Evolutionary conservation across 2,797 vertebrate genomes (phyloP).

Genomic region (Tachyglossus aculeatus): DNA sequence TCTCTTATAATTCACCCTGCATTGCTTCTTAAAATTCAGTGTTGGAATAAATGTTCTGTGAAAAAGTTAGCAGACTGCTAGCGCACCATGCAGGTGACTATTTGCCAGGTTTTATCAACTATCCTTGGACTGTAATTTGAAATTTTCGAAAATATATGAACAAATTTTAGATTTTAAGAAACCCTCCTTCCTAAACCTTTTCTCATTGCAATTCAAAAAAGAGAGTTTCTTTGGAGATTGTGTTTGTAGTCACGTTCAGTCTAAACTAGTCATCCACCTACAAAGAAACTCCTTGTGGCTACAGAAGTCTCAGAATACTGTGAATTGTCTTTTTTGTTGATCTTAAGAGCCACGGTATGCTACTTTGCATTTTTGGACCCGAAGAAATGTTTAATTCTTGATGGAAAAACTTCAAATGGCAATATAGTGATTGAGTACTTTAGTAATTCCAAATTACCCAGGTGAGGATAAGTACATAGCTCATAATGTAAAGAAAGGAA

Average conservation of each 20-base stretch:
- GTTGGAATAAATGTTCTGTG: neutral
- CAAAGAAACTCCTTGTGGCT: neutral
- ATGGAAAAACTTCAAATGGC: neutral
- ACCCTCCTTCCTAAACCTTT: neutral
- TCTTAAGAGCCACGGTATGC: too few relatives aligned
- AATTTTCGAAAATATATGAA: neutral
- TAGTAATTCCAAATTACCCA: neutral
- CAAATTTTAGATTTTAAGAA: neutral
- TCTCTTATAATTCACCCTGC: neutral
- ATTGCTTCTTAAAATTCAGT: neutral
- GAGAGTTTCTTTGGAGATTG: too few relatives aligned
- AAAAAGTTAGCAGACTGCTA: too few relatives aligned
- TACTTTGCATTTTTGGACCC: neutral
- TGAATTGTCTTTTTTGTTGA: neutral
- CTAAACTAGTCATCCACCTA: neutral
- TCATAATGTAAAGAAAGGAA: conserved; percentile 3
- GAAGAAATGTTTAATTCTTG: neutral
- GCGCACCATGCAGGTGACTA: neutral
- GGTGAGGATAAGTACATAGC: neutral
- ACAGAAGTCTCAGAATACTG: neutral
- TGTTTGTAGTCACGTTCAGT: neutral
- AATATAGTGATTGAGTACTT: neutral
- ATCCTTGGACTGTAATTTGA: neutral
- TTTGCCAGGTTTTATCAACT: neutral
- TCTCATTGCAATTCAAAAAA: neutral